A percentile compares a stretch with the other conserved stretches of the same genome.
These are phyloP conservation scores for Andrena trimmerana DNA, from an alignment of 2,888 invertebrate species.

Conservation along the genomic window DNA sequence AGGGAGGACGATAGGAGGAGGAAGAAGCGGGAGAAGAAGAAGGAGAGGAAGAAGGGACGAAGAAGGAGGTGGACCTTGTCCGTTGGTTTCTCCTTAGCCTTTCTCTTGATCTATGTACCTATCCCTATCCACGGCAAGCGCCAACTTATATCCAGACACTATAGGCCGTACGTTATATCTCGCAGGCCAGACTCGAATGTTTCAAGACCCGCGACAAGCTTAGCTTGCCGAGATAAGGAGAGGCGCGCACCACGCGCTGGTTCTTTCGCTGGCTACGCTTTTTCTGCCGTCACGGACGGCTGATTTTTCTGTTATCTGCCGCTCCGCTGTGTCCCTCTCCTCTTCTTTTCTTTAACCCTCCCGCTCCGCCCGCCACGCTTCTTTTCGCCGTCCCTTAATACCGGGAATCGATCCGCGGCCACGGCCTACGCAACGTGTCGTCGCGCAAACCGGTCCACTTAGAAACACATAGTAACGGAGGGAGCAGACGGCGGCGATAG, in stretches of 20 bases:
- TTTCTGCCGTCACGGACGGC: conserved; percentile 26
- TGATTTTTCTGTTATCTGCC: conserved; percentile 49
- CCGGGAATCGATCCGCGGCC: conserved; percentile 55
- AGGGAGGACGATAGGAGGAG: conserved; percentile 17
- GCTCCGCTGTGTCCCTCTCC: background rate
- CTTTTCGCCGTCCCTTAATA: conserved; percentile 28
- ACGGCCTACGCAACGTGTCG: conserved; percentile 42
- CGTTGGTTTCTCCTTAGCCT: conserved; percentile 58
- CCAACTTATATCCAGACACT: conserved; percentile 66
- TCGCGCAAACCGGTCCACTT: conserved; percentile 61
- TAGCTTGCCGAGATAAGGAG: conserved; percentile 61
- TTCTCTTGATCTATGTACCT: conserved; percentile 72
- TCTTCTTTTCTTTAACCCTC: conserved; percentile 21
- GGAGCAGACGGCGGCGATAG: conserved; percentile 24
- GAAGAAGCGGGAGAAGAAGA: conserved; percentile 6
- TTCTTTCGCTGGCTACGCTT: conserved; percentile 30
- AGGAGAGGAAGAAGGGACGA: conserved; percentile 14
- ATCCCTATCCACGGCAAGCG: conserved; percentile 70
- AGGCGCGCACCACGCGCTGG: conserved; percentile 33
- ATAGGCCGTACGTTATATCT: conserved; percentile 66
- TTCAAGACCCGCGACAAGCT: conserved; percentile 60
- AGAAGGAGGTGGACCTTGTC: conserved; percentile 52
- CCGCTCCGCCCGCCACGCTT: background rate
- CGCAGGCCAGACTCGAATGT: conserved; percentile 60
- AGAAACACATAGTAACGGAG: conserved; percentile 37